Conservation (phyloP, 2,888 invertebrate genomes). For the Pollenia angustigena region DNA sequence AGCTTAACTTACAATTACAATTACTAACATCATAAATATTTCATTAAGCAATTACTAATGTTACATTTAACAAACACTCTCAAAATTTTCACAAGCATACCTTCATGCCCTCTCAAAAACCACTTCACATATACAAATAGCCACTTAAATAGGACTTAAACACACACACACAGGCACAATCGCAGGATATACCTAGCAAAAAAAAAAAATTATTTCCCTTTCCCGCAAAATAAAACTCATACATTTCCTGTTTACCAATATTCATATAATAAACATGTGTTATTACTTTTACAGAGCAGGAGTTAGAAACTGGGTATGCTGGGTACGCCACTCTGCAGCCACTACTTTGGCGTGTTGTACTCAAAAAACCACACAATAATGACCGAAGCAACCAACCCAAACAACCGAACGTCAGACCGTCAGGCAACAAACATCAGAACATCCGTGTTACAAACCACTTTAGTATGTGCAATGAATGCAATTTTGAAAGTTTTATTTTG, state of each 20-base stretch:
- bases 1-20: constrained; percentile 14
- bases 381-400: constrained; percentile 43
- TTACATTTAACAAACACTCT: constrained; percentile 52
- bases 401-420: constrained; percentile 29
- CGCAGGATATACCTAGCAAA: not conserved
- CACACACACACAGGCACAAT: not conserved
- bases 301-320: not conserved
- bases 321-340: constrained; percentile 8
- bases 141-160: constrained; percentile 55
- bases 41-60: constrained; percentile 71
- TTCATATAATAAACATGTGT: constrained; percentile 62
- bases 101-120: constrained; percentile 4
- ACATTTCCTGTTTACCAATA: constrained; percentile 32
- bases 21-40: constrained; percentile 67
- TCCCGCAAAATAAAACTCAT: not conserved
- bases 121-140: constrained; percentile 43
- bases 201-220: constrained; percentile 7
- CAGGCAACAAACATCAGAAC: constrained; percentile 62
- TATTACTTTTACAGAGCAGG: constrained; percentile 33
- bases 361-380: constrained; percentile 53
- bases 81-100: constrained; percentile 12
- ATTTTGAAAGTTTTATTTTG: constrained; percentile 56
- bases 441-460: constrained; percentile 69
- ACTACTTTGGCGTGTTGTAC: constrained; percentile 36
- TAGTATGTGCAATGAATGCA: constrained; percentile 67